Evolutionary conservation across 2,797 vertebrate genomes (phyloP).

Genomic region (Parauchenoglanis ngamensis): DNA sequence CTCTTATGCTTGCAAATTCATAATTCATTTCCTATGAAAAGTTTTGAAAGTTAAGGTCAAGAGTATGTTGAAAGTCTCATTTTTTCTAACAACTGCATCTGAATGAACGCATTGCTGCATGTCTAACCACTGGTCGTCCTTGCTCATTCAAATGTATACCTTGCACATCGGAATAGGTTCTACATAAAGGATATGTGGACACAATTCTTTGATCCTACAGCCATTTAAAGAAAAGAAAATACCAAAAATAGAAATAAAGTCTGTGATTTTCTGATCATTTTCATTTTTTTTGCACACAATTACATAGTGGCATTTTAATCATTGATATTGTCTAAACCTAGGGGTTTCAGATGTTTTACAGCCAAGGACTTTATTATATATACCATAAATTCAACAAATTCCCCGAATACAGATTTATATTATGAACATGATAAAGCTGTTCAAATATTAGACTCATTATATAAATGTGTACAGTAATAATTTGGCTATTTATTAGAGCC

Average conservation of each 20-base stretch:
- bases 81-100: not conserved
- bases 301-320: not conserved
- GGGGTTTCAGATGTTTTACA: not conserved
- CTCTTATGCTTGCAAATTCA: not conserved
- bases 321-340: not conserved
- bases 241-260: not conserved
- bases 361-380: not conserved
- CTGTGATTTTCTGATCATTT: not conserved
- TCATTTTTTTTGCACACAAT: not conserved
- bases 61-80: not conserved
- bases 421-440: not conserved
- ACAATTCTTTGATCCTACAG: not conserved
- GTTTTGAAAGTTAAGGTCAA: not conserved
- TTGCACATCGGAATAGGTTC: too few relatives aligned
- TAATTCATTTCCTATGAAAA: not conserved
- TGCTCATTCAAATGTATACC: not conserved
- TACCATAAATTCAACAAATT: not conserved
- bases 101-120: not conserved
- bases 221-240: not conserved
- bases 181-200: not conserved
- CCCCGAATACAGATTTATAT: not conserved
- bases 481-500: not conserved
- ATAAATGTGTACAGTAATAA: not conserved
- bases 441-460: conserved; percentile 4
- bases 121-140: not conserved